phyloP scores from a whole-genome alignment of 1,140 invertebrate genomes.

The Drosophila yakuba region DNA sequence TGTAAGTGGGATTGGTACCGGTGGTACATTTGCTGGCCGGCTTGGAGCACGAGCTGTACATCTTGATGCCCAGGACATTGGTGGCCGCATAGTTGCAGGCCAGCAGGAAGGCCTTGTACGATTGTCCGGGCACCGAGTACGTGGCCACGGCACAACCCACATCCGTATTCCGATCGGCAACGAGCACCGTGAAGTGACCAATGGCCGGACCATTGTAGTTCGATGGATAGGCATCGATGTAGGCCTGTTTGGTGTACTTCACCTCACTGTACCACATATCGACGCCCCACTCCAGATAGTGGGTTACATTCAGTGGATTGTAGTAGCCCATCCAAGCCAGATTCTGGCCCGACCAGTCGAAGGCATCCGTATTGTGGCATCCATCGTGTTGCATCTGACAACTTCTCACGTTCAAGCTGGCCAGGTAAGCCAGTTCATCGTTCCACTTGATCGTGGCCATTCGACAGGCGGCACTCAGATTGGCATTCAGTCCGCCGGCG shows the following conservation, averaged over 20 bases:
- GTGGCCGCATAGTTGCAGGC: constrained; percentile 77
- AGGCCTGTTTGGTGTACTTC: constrained; percentile 33
- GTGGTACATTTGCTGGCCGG: constrained; percentile 65
- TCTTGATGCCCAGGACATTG: constrained; percentile 61
- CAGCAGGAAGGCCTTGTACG: constrained; percentile 60
- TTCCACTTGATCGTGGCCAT: constrained; percentile 80
- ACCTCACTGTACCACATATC: constrained; percentile 68
- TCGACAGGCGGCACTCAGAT: constrained; percentile 60
- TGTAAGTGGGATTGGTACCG: constrained; percentile 60
- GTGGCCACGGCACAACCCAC: constrained; percentile 73
- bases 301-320: constrained; percentile 32
- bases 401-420: constrained; percentile 65
- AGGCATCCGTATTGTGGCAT: constrained; percentile 71
- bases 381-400: constrained; percentile 69
- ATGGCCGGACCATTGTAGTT: constrained; percentile 59
- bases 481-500: constrained; percentile 54
- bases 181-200: constrained; percentile 76
- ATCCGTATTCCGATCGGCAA: constrained; percentile 67
- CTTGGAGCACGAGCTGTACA: constrained; percentile 58
- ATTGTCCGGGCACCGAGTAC: constrained; percentile 31
- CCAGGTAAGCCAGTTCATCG: constrained; percentile 69
- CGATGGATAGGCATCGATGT: constrained; percentile 62
- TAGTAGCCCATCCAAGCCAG: constrained; percentile 67
- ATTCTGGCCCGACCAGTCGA: constrained; percentile 74
- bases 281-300: constrained; percentile 27